Conservation (phyloP, 2,888 invertebrate genomes). For the Macrophya alboannulata region DNA sequence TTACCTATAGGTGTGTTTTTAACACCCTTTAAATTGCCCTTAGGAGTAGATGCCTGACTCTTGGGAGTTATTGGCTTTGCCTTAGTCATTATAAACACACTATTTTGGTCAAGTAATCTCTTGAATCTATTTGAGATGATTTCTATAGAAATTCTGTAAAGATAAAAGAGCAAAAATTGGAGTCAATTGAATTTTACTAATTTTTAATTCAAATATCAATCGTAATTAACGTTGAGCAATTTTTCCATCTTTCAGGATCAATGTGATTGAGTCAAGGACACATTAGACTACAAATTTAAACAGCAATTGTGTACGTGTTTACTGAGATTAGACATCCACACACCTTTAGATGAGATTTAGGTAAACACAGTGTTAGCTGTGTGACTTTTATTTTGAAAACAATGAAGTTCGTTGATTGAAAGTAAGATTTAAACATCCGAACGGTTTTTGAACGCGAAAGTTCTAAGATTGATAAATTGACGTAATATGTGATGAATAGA, state of each 20-base stretch:
- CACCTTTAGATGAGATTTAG: not conserved
- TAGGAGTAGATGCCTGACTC: constrained; percentile 45
- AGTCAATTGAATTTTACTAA: not conserved
- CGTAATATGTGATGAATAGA: not conserved
- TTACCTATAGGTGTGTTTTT: constrained; percentile 66
- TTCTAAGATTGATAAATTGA: not conserved
- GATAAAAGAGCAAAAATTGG: not conserved
- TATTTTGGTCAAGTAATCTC: not conserved
- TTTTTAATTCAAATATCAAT: not conserved
- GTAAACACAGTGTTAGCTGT: not conserved
- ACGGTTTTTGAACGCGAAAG: not conserved
- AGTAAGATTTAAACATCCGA: not conserved
- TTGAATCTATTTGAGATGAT: not conserved
- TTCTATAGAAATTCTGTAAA: not conserved
- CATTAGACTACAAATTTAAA: not conserved
- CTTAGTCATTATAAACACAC: constrained; percentile 35
- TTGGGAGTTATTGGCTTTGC: constrained; percentile 51
- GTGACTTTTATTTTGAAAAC: not conserved
- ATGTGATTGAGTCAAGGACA: not conserved
- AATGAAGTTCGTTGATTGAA: not conserved
- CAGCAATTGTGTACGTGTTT: not conserved
- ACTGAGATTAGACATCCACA: not conserved
- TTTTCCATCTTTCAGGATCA: not conserved
- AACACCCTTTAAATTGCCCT: constrained; percentile 58
- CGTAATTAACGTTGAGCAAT: not conserved